These are phyloP conservation scores for Drosophila subobscura DNA, from an alignment of 1,140 invertebrate genomes.

Conservation along the genomic window DNA sequence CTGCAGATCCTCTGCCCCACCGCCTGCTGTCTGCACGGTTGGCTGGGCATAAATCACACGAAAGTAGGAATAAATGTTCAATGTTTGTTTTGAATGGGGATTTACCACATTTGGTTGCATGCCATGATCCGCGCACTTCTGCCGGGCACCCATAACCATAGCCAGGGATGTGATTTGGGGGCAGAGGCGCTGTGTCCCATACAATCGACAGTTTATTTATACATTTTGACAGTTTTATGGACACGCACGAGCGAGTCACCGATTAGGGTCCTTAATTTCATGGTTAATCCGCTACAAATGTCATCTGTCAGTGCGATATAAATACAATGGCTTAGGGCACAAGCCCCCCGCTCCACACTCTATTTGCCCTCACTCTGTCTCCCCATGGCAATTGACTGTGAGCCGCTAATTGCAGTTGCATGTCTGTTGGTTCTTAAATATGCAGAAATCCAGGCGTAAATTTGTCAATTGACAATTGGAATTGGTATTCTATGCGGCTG, in stretches of 20 bases:
- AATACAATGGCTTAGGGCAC: constrained; percentile 21
- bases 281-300: constrained; percentile 72
- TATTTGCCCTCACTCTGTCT: not conserved
- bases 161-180: not conserved
- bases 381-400: not conserved
- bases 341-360: constrained; percentile 1
- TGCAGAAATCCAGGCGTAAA: constrained; percentile 60
- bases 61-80: constrained; percentile 29
- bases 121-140: constrained; percentile 9
- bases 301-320: constrained; percentile 54
- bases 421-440: constrained; percentile 42
- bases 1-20: not conserved
- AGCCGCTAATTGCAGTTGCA: constrained; percentile 62
- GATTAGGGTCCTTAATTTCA: constrained; percentile 61
- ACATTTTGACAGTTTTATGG: constrained; percentile 61
- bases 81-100: constrained; percentile 31
- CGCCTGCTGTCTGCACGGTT: constrained; percentile 20
- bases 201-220: constrained; percentile 50
- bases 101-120: constrained; percentile 37
- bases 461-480: constrained; percentile 31
- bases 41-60: constrained; percentile 61
- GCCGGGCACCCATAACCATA: too few relatives aligned
- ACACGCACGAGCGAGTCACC: constrained; percentile 51
- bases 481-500: constrained; percentile 25
- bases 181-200: not conserved